Base-by-base conservation (phyloP, 2,797 vertebrate species). In the Lepus townsendii region DNA sequence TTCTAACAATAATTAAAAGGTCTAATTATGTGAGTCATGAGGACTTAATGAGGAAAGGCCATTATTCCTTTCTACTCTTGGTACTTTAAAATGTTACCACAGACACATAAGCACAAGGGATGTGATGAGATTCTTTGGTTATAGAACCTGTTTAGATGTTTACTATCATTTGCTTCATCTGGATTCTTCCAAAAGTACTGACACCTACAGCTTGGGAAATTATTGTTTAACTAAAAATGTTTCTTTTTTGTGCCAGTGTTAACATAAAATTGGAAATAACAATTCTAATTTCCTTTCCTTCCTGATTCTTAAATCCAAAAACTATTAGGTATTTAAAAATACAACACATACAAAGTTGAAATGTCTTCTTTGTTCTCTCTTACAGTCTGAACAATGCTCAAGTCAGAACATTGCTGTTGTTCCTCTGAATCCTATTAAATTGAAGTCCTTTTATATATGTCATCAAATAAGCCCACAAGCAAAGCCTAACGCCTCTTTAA, bases 351-450 rank as follows among this genome's bases (percentile, higher is more conserved):
- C 42, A 42, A 42, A 42, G 42, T 42, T 42, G 42, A 42, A 42
- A 8, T 42, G 42, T 83, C 65, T 71, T 87, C 65, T 94, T 82
- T 91, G 69, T 93, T 93, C 88, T 88, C 77, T 69, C 9, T 4
- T 50, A 38, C 6, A 14, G 16, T 8, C 32, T 63, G 52, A 76
- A 83, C 52, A 88, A 71, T 14, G 19, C n/a, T 82, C 84, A 42
- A 78, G 47, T 57, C 69, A 90, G 52, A 89, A 22, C 27, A 30
- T 85, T 76, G 87, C 24, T 95, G 35, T 71, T 91, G 20, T 90
- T 82, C 30, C 35, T 93, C 78, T 96, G 54, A 78, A 63, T 85
- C 82, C 75, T n/a, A 90, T 71, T 88, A 88, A 88, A 82, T 57
- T 88, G 72, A 27, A 68, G 2, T 63, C 17, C 54, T 73, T 26